These are phyloP conservation scores for Talpa occidentalis DNA, from an alignment of 2,113 vertebrate species.

Conservation along the genomic window DNA sequence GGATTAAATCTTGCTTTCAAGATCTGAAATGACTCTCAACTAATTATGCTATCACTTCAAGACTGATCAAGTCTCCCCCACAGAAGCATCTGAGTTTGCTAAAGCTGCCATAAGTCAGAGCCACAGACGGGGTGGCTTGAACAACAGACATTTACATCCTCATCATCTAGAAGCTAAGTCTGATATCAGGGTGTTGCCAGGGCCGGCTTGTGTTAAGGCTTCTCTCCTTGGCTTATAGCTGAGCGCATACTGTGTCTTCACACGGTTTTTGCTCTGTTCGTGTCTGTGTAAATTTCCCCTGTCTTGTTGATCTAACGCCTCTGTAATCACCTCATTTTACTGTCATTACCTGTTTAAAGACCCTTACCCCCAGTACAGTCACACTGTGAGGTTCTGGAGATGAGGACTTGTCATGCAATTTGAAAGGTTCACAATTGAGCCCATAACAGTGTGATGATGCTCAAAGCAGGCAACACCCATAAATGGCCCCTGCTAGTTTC, in stretches of 20 bases:
- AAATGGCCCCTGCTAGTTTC: fast-evolving
- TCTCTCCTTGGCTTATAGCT: neutral
- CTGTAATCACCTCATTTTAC: neutral
- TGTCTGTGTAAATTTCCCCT: neutral
- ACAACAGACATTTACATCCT: neutral
- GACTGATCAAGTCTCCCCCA: neutral
- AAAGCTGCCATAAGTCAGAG: neutral
- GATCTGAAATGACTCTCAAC: neutral
- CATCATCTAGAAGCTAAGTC: neutral
- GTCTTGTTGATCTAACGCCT: neutral
- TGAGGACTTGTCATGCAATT: neutral
- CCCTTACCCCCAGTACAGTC: neutral
- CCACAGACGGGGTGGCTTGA: neutral
- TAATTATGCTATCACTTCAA: neutral
- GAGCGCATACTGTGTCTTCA: neutral
- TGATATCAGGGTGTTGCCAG: neutral
- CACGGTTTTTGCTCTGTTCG: neutral
- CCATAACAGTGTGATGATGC: neutral
- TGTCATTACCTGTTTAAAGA: neutral
- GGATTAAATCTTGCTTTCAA: neutral
- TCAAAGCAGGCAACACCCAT: fast-evolving
- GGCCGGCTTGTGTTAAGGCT: neutral
- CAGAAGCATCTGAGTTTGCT: neutral
- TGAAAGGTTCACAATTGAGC: neutral
- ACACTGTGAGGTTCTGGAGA: neutral